Conservation (phyloP, 2,797 vertebrate genomes). For the Falco peregrinus region DNA sequence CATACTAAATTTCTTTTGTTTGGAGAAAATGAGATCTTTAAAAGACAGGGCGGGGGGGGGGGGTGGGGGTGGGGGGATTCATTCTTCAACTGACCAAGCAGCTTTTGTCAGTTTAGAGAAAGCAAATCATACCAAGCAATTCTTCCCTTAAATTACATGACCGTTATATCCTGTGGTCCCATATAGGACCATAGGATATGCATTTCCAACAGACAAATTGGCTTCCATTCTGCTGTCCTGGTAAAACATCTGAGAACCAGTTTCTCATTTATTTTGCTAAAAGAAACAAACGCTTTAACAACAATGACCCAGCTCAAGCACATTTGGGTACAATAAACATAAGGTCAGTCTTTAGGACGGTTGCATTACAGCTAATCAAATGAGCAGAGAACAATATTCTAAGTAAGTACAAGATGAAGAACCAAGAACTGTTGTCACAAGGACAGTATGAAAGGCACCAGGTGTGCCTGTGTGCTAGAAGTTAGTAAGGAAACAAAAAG, state of each 20-base stretch:
- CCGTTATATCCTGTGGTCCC: not conserved
- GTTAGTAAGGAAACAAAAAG: not conserved
- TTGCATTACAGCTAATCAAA: not conserved
- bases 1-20: not conserved
- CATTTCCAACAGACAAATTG: not conserved
- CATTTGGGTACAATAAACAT: not conserved
- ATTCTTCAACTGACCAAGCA: not conserved
- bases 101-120: conserved; percentile 14
- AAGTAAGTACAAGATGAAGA: not conserved
- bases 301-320: not conserved
- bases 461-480: conserved; percentile 30
- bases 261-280: not conserved
- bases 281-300: not conserved
- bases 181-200: not conserved
- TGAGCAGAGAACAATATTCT: not conserved
- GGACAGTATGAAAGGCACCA: conserved; percentile 19
- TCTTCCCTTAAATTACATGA: not conserved
- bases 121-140: not conserved
- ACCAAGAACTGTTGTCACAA: not conserved
- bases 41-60: not conserved
- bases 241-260: not conserved
- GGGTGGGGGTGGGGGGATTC: not conserved
- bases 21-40: not conserved
- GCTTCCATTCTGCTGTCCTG: not conserved
- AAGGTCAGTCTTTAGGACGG: not conserved